phyloP scores from a whole-genome alignment of 2,888 invertebrate genomes.

The Mamestra brassicae region DNA sequence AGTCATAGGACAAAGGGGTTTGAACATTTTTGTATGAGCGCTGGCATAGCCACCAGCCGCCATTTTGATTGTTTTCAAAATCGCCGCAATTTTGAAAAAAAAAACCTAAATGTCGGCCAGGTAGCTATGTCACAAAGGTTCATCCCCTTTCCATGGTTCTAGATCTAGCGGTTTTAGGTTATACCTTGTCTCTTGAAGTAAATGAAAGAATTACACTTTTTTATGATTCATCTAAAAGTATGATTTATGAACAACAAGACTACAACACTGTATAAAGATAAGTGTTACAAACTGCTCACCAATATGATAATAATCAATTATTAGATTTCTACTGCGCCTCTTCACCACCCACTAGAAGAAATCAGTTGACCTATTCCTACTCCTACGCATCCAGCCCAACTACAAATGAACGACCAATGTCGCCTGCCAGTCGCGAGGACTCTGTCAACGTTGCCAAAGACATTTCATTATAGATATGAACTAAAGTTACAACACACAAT shows the following conservation, averaged over 20 bases:
- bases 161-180: too few relatives aligned
- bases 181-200: too few relatives aligned
- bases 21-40: too few relatives aligned
- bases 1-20: too few relatives aligned
- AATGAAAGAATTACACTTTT: too few relatives aligned
- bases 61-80: too few relatives aligned
- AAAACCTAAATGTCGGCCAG: too few relatives aligned
- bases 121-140: too few relatives aligned
- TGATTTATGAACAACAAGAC: too few relatives aligned
- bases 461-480: slow-evolving; percentile 23
- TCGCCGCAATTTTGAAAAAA: too few relatives aligned
- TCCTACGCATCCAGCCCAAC: slow-evolving; percentile 25
- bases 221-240: neutral
- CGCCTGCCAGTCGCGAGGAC: slow-evolving; percentile 25
- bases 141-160: too few relatives aligned
- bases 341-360: slow-evolving; percentile 3
- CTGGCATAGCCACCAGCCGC: too few relatives aligned
- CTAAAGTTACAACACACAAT: slow-evolving; percentile 9
- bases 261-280: neutral
- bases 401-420: slow-evolving; percentile 18
- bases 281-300: neutral
- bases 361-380: slow-evolving; percentile 10
- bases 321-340: neutral
- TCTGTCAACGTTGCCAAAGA: slow-evolving; percentile 5
- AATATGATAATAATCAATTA: neutral